Conservation (phyloP, 2,797 vertebrate genomes). For the Calcarius lapponicus region DNA sequence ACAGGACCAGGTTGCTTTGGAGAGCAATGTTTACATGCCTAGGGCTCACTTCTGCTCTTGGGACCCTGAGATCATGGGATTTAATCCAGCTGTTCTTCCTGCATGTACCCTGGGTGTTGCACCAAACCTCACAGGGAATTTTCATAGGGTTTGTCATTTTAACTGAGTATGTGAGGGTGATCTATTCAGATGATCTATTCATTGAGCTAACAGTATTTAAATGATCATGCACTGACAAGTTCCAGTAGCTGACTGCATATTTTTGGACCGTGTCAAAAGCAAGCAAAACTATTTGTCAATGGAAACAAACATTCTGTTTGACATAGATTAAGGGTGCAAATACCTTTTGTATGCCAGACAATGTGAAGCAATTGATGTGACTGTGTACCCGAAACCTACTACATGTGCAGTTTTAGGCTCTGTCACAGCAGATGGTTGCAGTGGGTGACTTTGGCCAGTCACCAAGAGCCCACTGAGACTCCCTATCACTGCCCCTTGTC, state of each 20-base stretch:
- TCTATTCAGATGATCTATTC: background rate
- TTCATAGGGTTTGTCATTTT: background rate
- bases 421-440: accelerated
- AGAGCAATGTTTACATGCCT: background rate
- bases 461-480: background rate
- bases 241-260: background rate
- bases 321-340: background rate
- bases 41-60: background rate
- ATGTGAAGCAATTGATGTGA: background rate
- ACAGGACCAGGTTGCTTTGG: background rate
- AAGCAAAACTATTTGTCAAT: background rate
- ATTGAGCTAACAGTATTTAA: background rate
- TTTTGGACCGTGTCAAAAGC: background rate
- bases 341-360: background rate
- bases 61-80: background rate
- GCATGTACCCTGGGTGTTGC: accelerated
- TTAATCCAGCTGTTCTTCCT: background rate
- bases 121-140: background rate
- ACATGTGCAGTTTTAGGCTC: background rate
- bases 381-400: background rate
- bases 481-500: background rate
- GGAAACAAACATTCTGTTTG: background rate
- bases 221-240: accelerated
- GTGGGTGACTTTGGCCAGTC: background rate
- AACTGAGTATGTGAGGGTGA: background rate